Conservation (phyloP, 2,113 vertebrate genomes). For the Pelecanus crispus region DNA sequence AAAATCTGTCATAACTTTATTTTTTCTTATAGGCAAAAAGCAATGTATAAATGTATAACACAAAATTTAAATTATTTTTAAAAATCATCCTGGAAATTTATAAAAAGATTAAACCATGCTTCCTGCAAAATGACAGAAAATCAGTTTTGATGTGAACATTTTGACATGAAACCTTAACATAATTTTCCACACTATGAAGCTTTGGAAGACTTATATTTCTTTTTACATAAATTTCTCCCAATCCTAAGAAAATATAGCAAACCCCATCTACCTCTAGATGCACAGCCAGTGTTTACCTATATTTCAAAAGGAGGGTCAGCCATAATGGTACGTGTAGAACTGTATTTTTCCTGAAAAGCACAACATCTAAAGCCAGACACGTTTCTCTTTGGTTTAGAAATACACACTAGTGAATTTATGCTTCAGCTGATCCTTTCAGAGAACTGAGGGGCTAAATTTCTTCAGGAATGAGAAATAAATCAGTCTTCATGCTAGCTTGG, state of each 20-base stretch:
- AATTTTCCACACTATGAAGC: not conserved
- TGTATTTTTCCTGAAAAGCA: not conserved
- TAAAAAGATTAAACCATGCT: not conserved
- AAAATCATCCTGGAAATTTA: not conserved
- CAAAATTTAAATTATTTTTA: not conserved
- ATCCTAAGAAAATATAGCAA: not conserved
- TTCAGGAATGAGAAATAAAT: constrained; percentile 23
- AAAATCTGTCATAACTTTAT: not conserved
- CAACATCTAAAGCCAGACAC: not conserved
- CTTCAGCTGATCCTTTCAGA: not conserved
- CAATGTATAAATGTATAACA: not conserved
- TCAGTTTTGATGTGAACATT: too few relatives aligned
- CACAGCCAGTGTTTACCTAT: not conserved
- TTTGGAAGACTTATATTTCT: not conserved
- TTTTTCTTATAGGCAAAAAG: not conserved
- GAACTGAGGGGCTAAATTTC: not conserved
- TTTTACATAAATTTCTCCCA: not conserved
- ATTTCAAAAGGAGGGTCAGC: not conserved
- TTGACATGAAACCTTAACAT: not conserved
- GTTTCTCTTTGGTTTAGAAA: not conserved
- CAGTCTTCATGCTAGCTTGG: not conserved
- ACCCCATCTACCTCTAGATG: not conserved
- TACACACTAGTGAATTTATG: not conserved
- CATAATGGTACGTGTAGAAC: not conserved
- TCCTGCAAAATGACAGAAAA: not conserved